phyloP scores from a whole-genome alignment of 30 jellyfish, hydroid and myxozoan species.

The Cassiopea andromeda region DNA sequence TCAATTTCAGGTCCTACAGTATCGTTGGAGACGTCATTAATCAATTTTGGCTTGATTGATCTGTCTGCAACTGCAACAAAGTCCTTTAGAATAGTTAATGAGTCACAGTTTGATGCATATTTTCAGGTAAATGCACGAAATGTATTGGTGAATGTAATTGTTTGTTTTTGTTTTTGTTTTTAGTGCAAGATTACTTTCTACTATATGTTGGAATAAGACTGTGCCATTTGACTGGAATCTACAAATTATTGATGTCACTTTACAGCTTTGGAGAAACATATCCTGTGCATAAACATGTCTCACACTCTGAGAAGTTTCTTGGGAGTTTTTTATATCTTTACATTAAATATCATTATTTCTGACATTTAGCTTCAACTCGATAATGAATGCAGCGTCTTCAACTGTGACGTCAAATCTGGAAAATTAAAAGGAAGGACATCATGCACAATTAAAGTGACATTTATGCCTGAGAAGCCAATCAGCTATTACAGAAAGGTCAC shows the following conservation, averaged over 20 bases:
- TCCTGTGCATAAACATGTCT: neutral
- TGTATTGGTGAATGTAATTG: no score
- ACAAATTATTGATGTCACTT: no score
- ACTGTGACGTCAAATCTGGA: slow-evolving; percentile 63
- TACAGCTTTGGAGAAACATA: no score
- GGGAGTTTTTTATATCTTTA: no score
- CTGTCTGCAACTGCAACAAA: slow-evolving; percentile 51
- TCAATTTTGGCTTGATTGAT: slow-evolving; percentile 76
- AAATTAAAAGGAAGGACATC: slow-evolving; percentile 57
- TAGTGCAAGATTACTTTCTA: no score
- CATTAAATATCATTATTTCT: neutral
- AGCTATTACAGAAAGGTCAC: slow-evolving; percentile 66
- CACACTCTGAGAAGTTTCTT: neutral
- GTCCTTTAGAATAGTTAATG: slow-evolving; percentile 70
- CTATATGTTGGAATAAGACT: no score
- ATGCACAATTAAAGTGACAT: slow-evolving; percentile 65
- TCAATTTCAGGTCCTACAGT: slow-evolving; percentile 56
- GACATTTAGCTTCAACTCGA: slow-evolving; percentile 70
- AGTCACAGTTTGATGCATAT: slow-evolving; percentile 47
- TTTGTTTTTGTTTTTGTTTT: no score
- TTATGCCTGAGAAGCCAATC: slow-evolving; percentile 78
- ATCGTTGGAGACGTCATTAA: slow-evolving; percentile 36
- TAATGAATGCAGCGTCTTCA: slow-evolving; percentile 59
- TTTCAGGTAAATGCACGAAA: slow-evolving; percentile 65
- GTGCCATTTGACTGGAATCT: no score